These are phyloP conservation scores for Ophthalmolycus amberensis DNA, from an alignment of 2,113 vertebrate genomes.

Conservation along the genomic window DNA sequence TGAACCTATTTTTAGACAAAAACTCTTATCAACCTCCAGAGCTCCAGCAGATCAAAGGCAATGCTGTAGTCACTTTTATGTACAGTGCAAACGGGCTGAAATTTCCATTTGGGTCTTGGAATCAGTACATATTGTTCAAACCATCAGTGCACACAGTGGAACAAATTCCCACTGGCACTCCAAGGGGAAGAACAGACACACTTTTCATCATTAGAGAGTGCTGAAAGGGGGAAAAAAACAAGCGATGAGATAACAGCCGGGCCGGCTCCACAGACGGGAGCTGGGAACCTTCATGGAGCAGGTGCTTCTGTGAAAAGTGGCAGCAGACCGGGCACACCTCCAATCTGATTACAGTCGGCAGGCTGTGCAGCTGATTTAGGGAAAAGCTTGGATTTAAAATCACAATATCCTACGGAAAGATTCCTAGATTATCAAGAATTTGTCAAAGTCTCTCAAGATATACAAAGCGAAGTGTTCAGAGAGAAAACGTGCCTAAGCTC, in stretches of 20 bases:
- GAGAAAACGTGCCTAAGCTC: neutral
- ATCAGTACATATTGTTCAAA: constrained; percentile 35
- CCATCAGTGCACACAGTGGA: constrained; percentile 2
- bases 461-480: neutral
- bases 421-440: neutral
- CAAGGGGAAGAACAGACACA: neutral
- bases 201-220: constrained; percentile 13
- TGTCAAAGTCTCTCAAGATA: neutral
- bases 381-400: constrained; percentile 5
- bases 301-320: constrained; percentile 50
- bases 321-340: constrained; percentile 31
- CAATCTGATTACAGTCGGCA: constrained; percentile 43
- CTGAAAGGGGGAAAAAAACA: neutral
- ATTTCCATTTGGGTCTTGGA: constrained; percentile 33
- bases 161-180: neutral
- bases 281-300: constrained; percentile 48
- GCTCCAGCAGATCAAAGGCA: constrained; percentile 34
- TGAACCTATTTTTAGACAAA: constrained; percentile 62
- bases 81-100: constrained; percentile 43
- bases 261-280: constrained; percentile 8
- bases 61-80: constrained; percentile 42
- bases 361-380: neutral
- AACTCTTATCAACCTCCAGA: constrained; percentile 32
- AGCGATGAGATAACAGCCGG: constrained; percentile 19
- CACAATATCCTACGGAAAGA: neutral